Evolutionary conservation across 2,888 invertebrate genomes (phyloP), one percentile per base, ranked within the genome.

Genomic region (Microchrysa polita): DNA sequence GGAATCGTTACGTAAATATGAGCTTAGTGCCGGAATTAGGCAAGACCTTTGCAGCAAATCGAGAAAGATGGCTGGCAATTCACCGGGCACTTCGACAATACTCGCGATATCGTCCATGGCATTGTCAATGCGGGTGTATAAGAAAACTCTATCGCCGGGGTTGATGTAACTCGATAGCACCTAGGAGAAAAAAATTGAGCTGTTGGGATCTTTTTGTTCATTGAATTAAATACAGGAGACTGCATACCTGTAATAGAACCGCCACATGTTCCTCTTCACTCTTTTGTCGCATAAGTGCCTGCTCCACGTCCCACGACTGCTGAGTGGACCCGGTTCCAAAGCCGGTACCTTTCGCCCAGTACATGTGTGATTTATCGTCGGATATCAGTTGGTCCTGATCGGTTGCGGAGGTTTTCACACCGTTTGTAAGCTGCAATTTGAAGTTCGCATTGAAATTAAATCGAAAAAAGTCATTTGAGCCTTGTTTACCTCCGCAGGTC

Each of bases 321-420:
- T 94, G 93, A 12, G 96, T 97, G 22, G 95, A 95, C 23, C 97
- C 97, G 0, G 96, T 97, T 65, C 97, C 97, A 85, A 97, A 97
- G 1, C 97, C 97, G 1, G 97, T 97, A 57, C 97, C 97, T 83
- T 97, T 97, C 0, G 96, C 97, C 96, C 96, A 97, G 85, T 96
- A 95, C 77, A 92, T 86, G 80, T 93, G 93, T 48, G 90, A 90
- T 81, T 92, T 92, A 78, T 93, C 90, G 79, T 92, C 90, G 27
- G 87, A 87, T 77, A 88, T 88, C 75, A 86, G 85, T 1, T 86
- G 87, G 1, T 87, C 86, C n/a, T 78, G 78, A 63, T 57, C 59
- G 40, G 34, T 72, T 10, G 72, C 27, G 14, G 86, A 84, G 86
- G 83, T 78, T 72, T 74, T 73, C 9, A 67, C 55, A 23, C 73